These are phyloP conservation scores for Bubo scandiacus DNA, from an alignment of 2,113 vertebrate species.

Conservation along the genomic window DNA sequence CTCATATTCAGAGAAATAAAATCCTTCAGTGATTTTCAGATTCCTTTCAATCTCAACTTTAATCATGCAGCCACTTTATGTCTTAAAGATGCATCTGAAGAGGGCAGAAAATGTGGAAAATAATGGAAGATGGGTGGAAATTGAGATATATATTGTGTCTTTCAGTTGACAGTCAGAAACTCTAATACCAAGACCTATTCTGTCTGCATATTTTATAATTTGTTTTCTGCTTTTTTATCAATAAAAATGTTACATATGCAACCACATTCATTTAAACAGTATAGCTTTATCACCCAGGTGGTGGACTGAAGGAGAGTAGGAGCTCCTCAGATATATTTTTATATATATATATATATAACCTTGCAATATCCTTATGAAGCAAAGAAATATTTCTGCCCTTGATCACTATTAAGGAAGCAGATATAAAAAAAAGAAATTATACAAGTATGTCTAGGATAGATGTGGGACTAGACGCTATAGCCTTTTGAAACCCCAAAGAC, in stretches of 20 bases:
- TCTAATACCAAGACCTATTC: background rate
- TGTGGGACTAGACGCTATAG: background rate
- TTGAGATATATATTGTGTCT: background rate
- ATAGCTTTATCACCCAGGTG: background rate
- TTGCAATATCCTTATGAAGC: background rate
- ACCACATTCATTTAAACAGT: background rate
- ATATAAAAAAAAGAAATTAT: background rate
- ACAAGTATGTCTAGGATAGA: background rate
- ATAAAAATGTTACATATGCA: background rate
- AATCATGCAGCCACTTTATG: background rate
- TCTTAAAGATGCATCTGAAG: background rate
- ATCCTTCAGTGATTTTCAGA: background rate
- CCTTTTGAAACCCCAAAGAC: background rate
- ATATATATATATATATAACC: background rate
- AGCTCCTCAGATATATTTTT: background rate
- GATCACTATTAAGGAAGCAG: background rate
- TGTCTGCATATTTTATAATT: background rate
- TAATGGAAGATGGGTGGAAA: background rate
- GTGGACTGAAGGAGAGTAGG: background rate
- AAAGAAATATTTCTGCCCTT: background rate
- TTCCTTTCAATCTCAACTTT: background rate
- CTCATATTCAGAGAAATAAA: background rate
- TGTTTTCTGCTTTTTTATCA: background rate
- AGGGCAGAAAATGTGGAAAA: background rate
- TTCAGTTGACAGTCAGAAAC: background rate